Conservation (phyloP, 64 coral and sea anemone species). For the Astreopora myriophthalma region DNA sequence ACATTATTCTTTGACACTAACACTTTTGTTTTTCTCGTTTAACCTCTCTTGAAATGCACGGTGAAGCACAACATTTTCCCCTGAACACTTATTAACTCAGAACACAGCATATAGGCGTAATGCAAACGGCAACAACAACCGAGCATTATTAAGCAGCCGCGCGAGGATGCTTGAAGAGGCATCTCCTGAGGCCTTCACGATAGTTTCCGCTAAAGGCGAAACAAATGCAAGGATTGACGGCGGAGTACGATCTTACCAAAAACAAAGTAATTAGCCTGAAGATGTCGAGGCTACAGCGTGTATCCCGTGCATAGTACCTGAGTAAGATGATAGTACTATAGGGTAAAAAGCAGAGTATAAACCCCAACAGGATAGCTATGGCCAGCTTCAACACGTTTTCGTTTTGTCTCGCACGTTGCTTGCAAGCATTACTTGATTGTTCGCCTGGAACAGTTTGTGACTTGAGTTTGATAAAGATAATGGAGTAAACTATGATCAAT, state of each 20-base stretch:
- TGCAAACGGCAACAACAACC: too few relatives aligned
- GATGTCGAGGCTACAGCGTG: neutral
- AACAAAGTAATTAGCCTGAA: neutral
- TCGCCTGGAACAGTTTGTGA: neutral
- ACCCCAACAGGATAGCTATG: neutral
- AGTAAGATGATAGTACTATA: neutral
- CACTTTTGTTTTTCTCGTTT: too few relatives aligned
- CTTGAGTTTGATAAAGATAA: neutral
- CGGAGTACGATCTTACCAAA: neutral
- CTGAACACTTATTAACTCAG: too few relatives aligned
- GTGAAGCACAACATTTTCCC: too few relatives aligned
- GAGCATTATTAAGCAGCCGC: too few relatives aligned
- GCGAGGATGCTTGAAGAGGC: too few relatives aligned
- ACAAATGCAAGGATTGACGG: neutral
- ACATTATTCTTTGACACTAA: too few relatives aligned
- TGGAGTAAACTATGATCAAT: neutral
- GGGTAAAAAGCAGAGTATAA: conserved; percentile 4
- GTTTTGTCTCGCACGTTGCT: neutral
- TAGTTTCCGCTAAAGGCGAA: neutral
- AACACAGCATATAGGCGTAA: too few relatives aligned
- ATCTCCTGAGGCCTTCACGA: neutral
- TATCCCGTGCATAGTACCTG: neutral
- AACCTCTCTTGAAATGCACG: too few relatives aligned
- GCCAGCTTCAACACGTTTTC: neutral
- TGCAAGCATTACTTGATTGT: neutral